A percentile compares a stretch with the other conserved stretches of the same genome.
Conservation (phyloP, 1,140 invertebrate genomes). For the Psix sp. region DNA sequence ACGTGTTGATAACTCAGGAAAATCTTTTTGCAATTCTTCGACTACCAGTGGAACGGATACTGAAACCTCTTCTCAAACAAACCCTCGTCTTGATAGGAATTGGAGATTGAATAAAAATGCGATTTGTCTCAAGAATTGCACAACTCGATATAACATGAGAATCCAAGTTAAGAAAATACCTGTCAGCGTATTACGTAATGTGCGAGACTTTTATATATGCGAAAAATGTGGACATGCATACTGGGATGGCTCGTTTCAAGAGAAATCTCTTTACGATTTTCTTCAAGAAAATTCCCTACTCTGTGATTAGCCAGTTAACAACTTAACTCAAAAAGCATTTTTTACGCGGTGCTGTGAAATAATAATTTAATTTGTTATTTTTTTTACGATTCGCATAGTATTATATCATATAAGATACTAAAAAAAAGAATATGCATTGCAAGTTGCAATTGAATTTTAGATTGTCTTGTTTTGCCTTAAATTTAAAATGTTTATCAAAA, state of each 20-base stretch:
- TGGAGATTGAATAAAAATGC: slow-evolving; percentile 64
- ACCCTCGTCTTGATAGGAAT: slow-evolving; percentile 57
- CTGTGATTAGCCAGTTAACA: background rate
- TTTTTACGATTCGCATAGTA: no score
- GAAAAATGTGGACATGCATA: slow-evolving; percentile 81
- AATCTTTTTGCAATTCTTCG: background rate
- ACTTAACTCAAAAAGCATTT: no score
- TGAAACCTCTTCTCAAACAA: background rate
- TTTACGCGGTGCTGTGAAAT: no score
- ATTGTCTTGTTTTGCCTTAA: no score
- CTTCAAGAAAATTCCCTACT: slow-evolving; percentile 65
- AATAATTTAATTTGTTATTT: no score
- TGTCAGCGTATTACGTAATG: slow-evolving; percentile 72
- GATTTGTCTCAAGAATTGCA: slow-evolving; percentile 67
- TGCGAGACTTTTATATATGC: slow-evolving; percentile 80
- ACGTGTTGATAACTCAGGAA: background rate
- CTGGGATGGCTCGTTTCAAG: slow-evolving; percentile 81
- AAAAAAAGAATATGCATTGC: no score
- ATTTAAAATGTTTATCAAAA: no score
- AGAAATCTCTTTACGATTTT: slow-evolving; percentile 69
- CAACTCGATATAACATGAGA: slow-evolving; percentile 69
- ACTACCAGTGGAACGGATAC: slow-evolving; percentile 11
- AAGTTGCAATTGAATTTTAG: no score
- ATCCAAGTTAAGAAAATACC: slow-evolving; percentile 79
- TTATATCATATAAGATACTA: no score